Conservation (phyloP, 2,113 vertebrate genomes). For the Grammomys surdaster region DNA sequence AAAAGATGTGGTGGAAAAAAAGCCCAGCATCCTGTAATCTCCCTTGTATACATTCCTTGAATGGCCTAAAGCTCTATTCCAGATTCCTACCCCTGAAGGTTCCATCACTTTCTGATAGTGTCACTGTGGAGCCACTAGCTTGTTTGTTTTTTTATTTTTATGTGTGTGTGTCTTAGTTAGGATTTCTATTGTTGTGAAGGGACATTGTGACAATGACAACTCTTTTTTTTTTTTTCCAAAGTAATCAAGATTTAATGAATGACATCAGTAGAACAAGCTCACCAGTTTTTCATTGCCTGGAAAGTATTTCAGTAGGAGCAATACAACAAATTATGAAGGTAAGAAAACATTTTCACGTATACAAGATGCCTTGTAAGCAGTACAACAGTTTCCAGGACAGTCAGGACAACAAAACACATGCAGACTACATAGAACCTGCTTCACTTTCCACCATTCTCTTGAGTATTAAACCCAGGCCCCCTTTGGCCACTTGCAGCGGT, state of each 20-base stretch:
- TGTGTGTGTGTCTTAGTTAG: background rate
- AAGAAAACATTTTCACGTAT: slow-evolving; percentile 12
- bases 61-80: background rate
- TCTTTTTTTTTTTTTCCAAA: too few species aligned
- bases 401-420: slow-evolving; percentile 34
- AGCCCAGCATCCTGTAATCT: background rate
- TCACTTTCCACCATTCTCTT: slow-evolving; percentile 94
- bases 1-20: background rate
- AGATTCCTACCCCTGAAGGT: background rate
- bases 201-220: background rate
- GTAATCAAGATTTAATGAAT: slow-evolving; percentile 46
- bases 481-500: slow-evolving; percentile 94
- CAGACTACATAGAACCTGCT: slow-evolving; percentile 45
- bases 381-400: slow-evolving; percentile 40
- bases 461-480: slow-evolving; percentile 90
- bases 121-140: background rate
- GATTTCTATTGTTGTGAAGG: background rate
- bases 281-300: slow-evolving; percentile 34
- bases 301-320: slow-evolving; percentile 41
- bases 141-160: background rate
- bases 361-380: background rate
- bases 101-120: background rate
- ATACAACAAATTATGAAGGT: slow-evolving; percentile 29
- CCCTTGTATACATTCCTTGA: background rate
- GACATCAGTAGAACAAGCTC: slow-evolving; percentile 48